Evolutionary conservation across 2,113 vertebrate genomes (phyloP).

Genomic region (Lepisosteus oculatus): DNA sequence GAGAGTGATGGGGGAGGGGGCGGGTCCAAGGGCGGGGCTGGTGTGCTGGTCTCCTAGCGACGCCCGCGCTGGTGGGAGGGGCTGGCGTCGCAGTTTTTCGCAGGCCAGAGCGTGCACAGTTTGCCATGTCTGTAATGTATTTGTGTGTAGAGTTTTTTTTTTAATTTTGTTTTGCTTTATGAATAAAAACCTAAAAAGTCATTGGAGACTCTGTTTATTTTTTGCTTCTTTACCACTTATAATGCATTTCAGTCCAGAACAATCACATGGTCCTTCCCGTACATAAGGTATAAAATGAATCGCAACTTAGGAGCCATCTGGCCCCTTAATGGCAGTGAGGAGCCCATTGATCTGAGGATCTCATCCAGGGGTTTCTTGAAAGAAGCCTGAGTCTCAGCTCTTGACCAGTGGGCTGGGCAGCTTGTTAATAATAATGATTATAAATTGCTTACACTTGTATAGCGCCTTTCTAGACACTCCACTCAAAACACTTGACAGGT

Average conservation of each 20-base stretch:
- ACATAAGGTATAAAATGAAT: too few species aligned
- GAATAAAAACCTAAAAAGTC: slow-evolving; percentile 43
- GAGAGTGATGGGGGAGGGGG: slow-evolving; percentile 60
- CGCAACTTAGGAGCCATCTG: too few species aligned
- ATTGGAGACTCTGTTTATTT: not conserved
- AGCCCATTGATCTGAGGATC: too few species aligned
- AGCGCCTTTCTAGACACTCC: too few species aligned
- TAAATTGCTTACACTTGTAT: too few species aligned
- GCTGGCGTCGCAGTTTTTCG: slow-evolving; percentile 4
- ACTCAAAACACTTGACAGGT: too few species aligned
- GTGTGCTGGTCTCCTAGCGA: slow-evolving; percentile 83
- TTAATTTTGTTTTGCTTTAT: slow-evolving; percentile 41
- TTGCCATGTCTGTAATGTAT: slow-evolving; percentile 16
- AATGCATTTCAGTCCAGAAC: not conserved
- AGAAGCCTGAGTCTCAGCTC: too few species aligned
- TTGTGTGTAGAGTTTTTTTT: slow-evolving; percentile 24
- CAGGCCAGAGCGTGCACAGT: slow-evolving; percentile 10
- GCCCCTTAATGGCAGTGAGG: too few species aligned
- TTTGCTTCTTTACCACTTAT: not conserved
- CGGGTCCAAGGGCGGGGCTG: slow-evolving; percentile 69
- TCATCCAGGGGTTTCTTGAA: too few species aligned
- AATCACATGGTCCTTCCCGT: too few species aligned
- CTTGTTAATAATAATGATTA: too few species aligned
- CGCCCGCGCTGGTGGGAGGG: not conserved
- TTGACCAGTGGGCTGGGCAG: too few species aligned